Evolutionary conservation across 2,888 invertebrate genomes (phyloP).

Genomic region (Gymnocheta viridis): DNA sequence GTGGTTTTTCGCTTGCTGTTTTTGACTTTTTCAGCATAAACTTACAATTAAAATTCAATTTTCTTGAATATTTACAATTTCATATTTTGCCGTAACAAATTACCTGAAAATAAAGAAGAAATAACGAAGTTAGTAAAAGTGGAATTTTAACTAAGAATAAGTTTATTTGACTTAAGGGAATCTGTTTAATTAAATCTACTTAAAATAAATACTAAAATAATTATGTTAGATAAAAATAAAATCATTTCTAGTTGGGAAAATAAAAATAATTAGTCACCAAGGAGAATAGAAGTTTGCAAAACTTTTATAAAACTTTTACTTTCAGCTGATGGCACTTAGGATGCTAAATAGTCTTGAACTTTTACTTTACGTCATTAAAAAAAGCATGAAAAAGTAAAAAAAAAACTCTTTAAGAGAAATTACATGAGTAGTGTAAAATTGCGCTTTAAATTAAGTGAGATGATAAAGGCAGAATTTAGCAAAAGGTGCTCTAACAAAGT

Average conservation of each 20-base stretch:
- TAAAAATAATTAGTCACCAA: neutral
- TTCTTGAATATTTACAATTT: slow-evolving; percentile 26
- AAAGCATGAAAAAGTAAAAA: too few relatives aligned
- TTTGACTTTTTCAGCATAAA: slow-evolving; percentile 13
- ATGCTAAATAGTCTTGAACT: too few relatives aligned
- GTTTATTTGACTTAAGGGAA: slow-evolving; percentile 23
- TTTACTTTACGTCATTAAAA: too few relatives aligned
- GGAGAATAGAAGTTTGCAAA: neutral
- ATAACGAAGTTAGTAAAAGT: slow-evolving; percentile 34
- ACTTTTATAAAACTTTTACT: too few relatives aligned
- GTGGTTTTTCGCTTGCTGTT: slow-evolving; percentile 34
- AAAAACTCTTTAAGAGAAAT: too few relatives aligned
- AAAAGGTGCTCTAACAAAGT: too few relatives aligned
- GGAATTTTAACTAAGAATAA: neutral
- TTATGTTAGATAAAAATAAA: neutral
- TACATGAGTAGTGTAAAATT: too few relatives aligned
- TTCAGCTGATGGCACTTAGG: too few relatives aligned
- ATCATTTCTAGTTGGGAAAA: neutral
- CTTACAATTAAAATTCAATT: slow-evolving; percentile 50
- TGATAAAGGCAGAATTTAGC: too few relatives aligned
- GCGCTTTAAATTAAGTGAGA: too few relatives aligned
- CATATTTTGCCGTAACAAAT: slow-evolving; percentile 32
- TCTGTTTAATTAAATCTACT: slow-evolving; percentile 12
- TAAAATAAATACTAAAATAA: neutral
- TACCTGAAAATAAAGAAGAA: slow-evolving; percentile 61